Evolutionary conservation across 2,888 invertebrate genomes (phyloP), one percentile per base, ranked within the genome.

Genomic region (Odontocerum albicorne): DNA sequence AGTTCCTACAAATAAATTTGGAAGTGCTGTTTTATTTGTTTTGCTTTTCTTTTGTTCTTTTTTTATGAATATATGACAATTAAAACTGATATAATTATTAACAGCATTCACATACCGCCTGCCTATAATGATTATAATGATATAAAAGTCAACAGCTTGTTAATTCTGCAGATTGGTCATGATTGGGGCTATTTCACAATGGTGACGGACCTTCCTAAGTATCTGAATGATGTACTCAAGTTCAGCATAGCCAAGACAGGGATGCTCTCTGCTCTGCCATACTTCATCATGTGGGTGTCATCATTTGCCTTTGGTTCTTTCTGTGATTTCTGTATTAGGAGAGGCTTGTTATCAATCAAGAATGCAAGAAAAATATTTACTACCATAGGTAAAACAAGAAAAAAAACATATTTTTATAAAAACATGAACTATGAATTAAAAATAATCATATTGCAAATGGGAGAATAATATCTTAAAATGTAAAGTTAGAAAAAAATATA

Each of bases 141-240:
- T n/a, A n/a, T n/a, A n/a, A n/a, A 38, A 27, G 27, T 10, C 6
- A 7, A 27, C 6, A 27, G 10, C 27, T 10, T 7, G 6, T 27
- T 10, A 7, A 16, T 27, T 44, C 42, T 39, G 60, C 73, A 80
- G 68, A 67, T 77, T 43, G 79, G 79, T 1, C 81, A 82, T 63
- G 80, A 80, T 62, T 83, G 81, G 79, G 80, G 80, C 3, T 76
- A 81, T 61, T 81, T 78, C 63, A 80, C 80, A 1, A 77, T 83
- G 73, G 73, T 82, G 3, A 79, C 80, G 1, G 81, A 82, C 63
- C 67, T 83, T 17, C 82, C 83, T 0, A 79, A 77, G 62, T 82
- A 81, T 65, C 76, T 81, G 71, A 73, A 71, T 22, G 77, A 78
- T 51, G 74, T 82, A 2, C 66, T 83, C 44, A 74, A 77, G 59